These are phyloP conservation scores for Leucophenga maculata DNA, from an alignment of 2,888 invertebrate genomes.

Conservation along the genomic window DNA sequence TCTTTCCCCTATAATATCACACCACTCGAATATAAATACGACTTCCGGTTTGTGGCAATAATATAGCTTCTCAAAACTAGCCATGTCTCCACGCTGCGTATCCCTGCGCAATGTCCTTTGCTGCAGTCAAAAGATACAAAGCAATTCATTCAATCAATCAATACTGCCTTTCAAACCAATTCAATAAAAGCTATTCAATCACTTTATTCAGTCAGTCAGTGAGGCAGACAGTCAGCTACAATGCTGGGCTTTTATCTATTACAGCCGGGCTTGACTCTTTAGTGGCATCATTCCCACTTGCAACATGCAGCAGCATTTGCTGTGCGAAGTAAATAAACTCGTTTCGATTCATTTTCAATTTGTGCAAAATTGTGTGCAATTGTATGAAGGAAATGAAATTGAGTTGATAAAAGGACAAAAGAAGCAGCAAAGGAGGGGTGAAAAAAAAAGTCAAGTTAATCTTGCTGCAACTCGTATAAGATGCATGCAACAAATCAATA, in stretches of 20 bases:
- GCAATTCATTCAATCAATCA: conserved; percentile 6
- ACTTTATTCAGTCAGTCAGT: conserved; percentile 1
- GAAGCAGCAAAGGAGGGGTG: not conserved
- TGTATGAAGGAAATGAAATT: conserved; percentile 24
- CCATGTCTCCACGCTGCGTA: not conserved
- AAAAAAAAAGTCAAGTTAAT: no score
- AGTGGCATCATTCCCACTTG: no score
- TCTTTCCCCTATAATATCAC: no score
- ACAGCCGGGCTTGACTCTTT: no score
- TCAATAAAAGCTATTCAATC: not conserved
- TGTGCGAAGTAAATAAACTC: conserved; percentile 19
- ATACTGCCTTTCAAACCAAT: not conserved
- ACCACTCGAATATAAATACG: no score
- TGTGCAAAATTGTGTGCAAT: conserved; percentile 23
- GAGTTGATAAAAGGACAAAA: conserved; percentile 15
- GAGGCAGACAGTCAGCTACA: not conserved
- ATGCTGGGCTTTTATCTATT: no score
- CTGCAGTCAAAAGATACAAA: not conserved
- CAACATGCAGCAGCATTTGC: not conserved
- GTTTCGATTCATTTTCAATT: conserved; percentile 21
- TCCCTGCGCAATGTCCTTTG: not conserved
- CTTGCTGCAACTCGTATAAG: no score
- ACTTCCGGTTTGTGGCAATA: no score
- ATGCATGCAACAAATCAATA: no score
- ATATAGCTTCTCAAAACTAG: no score